A percentile compares a stretch with the other conserved stretches of the same genome.
Conservation (phyloP, 1,140 invertebrate genomes). For the Micrasema longulum region DNA sequence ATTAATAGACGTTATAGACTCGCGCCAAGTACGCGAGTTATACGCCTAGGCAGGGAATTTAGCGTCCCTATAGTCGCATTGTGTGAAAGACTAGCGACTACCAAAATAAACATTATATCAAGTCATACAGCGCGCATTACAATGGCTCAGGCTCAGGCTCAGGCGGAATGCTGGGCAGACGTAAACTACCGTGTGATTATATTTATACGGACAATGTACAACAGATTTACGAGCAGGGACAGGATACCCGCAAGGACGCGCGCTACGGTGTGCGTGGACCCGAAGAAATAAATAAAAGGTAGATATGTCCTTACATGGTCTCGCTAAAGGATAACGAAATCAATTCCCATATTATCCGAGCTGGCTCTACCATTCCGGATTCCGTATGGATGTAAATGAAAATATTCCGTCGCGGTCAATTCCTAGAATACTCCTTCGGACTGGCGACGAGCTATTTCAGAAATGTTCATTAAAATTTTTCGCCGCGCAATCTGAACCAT, state of each 20-base stretch:
- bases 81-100: constrained; percentile 3
- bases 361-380: too few relatives aligned
- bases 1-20: too few relatives aligned
- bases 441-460: too few relatives aligned
- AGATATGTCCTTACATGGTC: constrained; percentile 13
- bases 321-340: constrained; percentile 10
- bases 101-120: constrained; percentile 4
- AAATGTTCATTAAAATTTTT: too few relatives aligned
- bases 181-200: constrained; percentile 10
- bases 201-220: constrained; percentile 8
- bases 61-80: background rate
- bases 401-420: too few relatives aligned
- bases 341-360: constrained; percentile 12
- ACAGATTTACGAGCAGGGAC: constrained; percentile 17
- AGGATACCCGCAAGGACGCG: constrained; percentile 10
- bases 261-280: constrained; percentile 1
- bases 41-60: background rate
- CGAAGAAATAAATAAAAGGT: background rate
- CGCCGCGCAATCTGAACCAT: too few relatives aligned
- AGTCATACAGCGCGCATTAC: constrained; percentile 5
- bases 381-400: too few relatives aligned
- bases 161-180: constrained; percentile 18
- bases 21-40: too few relatives aligned
- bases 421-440: too few relatives aligned
- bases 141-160: constrained; percentile 6